Conservation (phyloP, 2,888 invertebrate species). For the Caenorhabditis wallacei region DNA sequence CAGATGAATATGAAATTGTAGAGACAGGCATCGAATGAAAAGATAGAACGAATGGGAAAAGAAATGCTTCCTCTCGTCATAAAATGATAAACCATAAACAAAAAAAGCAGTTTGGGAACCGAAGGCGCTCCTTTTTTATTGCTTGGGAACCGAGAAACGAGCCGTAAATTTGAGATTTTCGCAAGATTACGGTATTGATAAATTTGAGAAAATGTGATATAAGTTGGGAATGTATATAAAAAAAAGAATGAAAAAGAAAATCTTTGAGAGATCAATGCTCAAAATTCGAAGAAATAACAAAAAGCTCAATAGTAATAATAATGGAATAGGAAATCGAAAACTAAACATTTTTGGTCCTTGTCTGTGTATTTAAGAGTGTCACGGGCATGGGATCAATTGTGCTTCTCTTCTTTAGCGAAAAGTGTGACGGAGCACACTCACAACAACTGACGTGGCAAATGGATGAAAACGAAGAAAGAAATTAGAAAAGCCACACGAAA, state of each 20-base stretch:
- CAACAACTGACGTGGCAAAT: conserved; percentile 58
- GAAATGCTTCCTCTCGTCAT: background rate
- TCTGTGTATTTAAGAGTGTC: conserved; percentile 28
- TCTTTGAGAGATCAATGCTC: conserved; percentile 3
- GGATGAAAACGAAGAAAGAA: conserved; percentile 38
- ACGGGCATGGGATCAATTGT: conserved; percentile 46
- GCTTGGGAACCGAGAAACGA: conserved; percentile 28
- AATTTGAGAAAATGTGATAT: no score
- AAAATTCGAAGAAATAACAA: background rate
- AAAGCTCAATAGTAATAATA: conserved; percentile 5
- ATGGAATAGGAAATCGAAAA: conserved; percentile 11
- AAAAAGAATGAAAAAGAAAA: background rate
- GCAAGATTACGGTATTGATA: conserved; percentile 1
- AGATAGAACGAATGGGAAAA: background rate
- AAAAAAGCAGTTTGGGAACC: conserved; percentile 31
- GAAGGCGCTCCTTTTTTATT: conserved; percentile 28
- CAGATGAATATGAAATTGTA: conserved; percentile 44
- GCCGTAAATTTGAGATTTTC: background rate
- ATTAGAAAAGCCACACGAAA: conserved; percentile 35
- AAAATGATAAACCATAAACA: conserved; percentile 1
- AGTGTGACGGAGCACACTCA: conserved; percentile 30
- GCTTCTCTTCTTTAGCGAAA: conserved; percentile 27
- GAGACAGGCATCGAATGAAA: conserved; percentile 26
- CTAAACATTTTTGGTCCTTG: conserved; percentile 39
- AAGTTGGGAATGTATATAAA: background rate